Evolutionary conservation across 2,797 vertebrate species (phyloP).

Genomic region (Diplodus puntazzo): DNA sequence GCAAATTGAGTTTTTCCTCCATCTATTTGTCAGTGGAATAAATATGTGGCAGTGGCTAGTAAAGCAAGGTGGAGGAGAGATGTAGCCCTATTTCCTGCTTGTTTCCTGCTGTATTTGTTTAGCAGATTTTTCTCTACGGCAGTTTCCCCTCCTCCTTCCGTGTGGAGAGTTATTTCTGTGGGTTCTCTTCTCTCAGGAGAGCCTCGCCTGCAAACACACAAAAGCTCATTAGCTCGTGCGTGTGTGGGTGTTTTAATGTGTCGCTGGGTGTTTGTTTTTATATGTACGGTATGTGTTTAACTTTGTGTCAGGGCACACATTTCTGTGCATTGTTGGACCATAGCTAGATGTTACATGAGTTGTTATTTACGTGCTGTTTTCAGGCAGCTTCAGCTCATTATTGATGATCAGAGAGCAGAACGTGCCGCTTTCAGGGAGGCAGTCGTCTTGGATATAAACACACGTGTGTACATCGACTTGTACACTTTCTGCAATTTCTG

Average conservation of each 20-base stretch:
- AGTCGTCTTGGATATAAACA: constrained; percentile 16
- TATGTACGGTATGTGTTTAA: constrained; percentile 29
- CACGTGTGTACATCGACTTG: constrained; percentile 13
- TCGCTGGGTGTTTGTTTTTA: constrained; percentile 56
- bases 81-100: constrained; percentile 58
- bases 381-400: constrained; percentile 60
- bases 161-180: constrained; percentile 68
- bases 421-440: constrained; percentile 33
- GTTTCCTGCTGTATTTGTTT: constrained; percentile 72
- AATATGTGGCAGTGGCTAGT: constrained; percentile 37
- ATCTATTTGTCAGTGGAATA: constrained; percentile 29
- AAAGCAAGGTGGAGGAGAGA: constrained; percentile 32
- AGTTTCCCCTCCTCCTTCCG: constrained; percentile 46
- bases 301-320: constrained; percentile 32
- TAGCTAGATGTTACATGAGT: constrained; percentile 11
- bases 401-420: constrained; percentile 64
- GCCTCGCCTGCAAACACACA: constrained; percentile 70
- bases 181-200: constrained; percentile 71
- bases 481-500: constrained; percentile 27
- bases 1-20: constrained; percentile 25
- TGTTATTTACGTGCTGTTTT: constrained; percentile 44
- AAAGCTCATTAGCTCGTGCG: constrained; percentile 71
- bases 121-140: constrained; percentile 68
- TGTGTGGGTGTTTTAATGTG: constrained; percentile 63
- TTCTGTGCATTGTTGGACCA: constrained; percentile 29